Conservation (phyloP, 2,113 vertebrate species). For the Neopipo cinnamomea region DNA sequence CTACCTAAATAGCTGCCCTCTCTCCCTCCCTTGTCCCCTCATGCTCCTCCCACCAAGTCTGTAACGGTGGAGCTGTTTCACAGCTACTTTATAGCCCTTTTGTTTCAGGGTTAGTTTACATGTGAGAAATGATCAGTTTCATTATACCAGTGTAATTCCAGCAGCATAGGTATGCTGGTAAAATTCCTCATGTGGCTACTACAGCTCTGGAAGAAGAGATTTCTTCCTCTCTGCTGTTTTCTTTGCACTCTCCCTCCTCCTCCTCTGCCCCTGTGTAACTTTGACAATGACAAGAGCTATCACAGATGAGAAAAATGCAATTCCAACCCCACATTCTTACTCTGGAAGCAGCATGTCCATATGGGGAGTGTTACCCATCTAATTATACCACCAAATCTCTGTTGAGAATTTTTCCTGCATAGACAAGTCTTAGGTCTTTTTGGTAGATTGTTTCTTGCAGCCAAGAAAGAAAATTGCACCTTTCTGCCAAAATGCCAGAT, state of each 20-base stretch:
- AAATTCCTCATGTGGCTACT: slow-evolving; percentile 1
- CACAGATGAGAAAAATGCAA: neutral
- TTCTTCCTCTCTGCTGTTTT: neutral
- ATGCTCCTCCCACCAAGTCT: neutral
- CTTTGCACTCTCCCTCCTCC: neutral
- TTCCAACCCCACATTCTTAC: slow-evolving; percentile 1
- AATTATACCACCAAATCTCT: slow-evolving; percentile 27
- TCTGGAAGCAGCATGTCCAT: slow-evolving; percentile 40
- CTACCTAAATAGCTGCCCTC: neutral
- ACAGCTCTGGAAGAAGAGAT: neutral
- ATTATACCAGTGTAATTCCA: neutral
- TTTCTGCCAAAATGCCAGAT: slow-evolving; percentile 23
- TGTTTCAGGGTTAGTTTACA: neutral
- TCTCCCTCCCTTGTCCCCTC: neutral
- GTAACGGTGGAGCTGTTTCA: neutral
- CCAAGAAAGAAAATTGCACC: neutral
- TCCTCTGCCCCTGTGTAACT: neutral
- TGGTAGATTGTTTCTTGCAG: neutral
- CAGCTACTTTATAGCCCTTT: neutral
- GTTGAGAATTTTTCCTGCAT: slow-evolving; percentile 27
- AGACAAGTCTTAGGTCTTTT: slow-evolving; percentile 45
- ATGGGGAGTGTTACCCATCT: neutral
- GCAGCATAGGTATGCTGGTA: neutral
- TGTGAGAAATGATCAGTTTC: neutral
- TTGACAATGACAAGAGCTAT: slow-evolving; percentile 9